Evolutionary conservation across 2,888 invertebrate species (phyloP), one percentile per base, ranked within the genome.

Genomic region (Xestia xanthographa): DNA sequence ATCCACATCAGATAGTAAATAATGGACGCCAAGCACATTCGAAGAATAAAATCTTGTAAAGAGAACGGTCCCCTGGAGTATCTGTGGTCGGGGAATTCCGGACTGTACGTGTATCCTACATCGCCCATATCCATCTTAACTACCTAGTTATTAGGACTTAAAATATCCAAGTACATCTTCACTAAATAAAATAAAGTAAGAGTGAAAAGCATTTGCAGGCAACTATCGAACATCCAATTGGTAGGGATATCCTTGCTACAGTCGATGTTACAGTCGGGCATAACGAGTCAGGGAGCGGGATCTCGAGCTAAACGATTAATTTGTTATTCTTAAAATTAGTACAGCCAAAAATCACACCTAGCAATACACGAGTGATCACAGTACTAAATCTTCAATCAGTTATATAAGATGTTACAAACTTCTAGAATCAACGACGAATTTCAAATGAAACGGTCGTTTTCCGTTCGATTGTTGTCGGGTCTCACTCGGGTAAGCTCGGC

Each of bases 151-250:
- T 71, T 50, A 45, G 93, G 91, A 67, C 89, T 90, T 72, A 94
- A 88, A 34, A 91, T 83, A 72, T 94, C 94, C 74, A 91, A 93
- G 75, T 93, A 93, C 2, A 85, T 82, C 85, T 94, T 94, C 17
- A 93, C 91, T 69, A 94, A 87, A 86, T 92, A 93, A 84, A 94
- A 92, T 34, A 94, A 86, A 0, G 91, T 88, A 85, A 88, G 92
- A 5, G 94, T 94, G 77, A 94, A 94, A 6, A 93, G 11, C 3
- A 92, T 83, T 77, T 94, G 93, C 3, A 94, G 68, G 9, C 94
- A 75, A 22, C 90, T 86, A 56, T 93, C 90, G 3, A 91, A 60
- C 14, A 88, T 48, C 88, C 90, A 91, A 71, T 71, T 79, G 14
- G 84, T 77, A 6, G 85, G 53, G 5, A 68, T 17, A 48, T 79